Percentiles rank a stretch among this genome's conserved stretches.
phyloP scores from a whole-genome alignment of 2,797 vertebrate genomes.

The Intellagama lesueurii region DNA sequence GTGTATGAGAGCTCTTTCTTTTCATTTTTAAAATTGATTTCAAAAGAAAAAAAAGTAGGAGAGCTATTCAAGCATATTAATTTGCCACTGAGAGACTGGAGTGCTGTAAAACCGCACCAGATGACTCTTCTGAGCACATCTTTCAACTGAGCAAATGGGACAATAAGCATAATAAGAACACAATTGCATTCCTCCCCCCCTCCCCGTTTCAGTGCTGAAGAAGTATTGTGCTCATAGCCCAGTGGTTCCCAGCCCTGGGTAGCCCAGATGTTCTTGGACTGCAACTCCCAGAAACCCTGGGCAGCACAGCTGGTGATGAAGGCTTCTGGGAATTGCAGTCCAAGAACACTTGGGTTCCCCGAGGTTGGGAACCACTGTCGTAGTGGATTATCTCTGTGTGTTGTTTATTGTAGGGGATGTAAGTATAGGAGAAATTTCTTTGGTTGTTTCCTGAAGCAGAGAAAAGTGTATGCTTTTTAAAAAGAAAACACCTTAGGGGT shows the following conservation, averaged over 20 bases:
- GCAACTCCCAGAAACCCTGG: too few species aligned
- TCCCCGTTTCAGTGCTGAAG: not conserved
- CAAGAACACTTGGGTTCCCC: too few species aligned
- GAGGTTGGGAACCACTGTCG: too few species aligned
- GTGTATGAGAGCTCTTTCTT: not conserved
- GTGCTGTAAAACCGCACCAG: not conserved
- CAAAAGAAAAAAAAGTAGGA: not conserved
- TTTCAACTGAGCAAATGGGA: not conserved
- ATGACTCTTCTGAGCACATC: not conserved
- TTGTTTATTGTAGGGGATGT: not conserved
- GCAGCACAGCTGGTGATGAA: too few species aligned
- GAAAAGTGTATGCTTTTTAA: not conserved
- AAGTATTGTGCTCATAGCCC: constrained; percentile 37
- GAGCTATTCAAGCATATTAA: not conserved
- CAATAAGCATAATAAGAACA: too few species aligned
- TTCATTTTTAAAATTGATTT: not conserved
- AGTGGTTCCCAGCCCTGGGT: too few species aligned
- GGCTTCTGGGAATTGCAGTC: too few species aligned
- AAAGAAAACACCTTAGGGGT: constrained; percentile 15
- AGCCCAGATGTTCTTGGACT: too few species aligned
- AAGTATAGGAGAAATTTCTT: not conserved
- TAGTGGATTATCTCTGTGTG: too few species aligned
- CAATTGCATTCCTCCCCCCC: not conserved
- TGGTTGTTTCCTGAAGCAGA: constrained; percentile 14
- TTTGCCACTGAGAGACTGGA: not conserved